These are phyloP conservation scores for Tringa solitaria DNA, from an alignment of 2,113 vertebrate genomes.

Conservation along the genomic window DNA sequence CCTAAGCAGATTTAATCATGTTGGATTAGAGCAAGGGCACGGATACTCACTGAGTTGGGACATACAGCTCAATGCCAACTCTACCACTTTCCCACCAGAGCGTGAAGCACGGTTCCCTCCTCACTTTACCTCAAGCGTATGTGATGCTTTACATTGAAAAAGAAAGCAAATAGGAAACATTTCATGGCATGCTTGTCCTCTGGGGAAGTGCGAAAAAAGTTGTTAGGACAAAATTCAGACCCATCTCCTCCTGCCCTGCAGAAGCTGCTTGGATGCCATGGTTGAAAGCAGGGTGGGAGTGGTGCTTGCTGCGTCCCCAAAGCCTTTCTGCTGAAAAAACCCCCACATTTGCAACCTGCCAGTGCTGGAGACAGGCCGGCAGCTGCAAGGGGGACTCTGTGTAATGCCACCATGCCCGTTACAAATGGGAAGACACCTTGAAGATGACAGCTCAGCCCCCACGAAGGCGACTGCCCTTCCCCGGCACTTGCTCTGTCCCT, in stretches of 20 bases:
- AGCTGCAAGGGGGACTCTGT: not conserved
- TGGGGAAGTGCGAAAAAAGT: not conserved
- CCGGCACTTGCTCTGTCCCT: not conserved
- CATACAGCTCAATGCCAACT: not conserved
- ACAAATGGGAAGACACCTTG: accelerated
- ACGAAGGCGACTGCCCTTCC: accelerated
- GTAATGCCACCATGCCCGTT: not conserved
- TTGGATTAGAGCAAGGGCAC: not conserved
- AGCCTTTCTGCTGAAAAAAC: not conserved
- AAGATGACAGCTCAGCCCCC: not conserved
- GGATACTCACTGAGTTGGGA: not conserved
- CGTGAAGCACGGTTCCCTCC: not conserved
- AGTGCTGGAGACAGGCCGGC: not conserved
- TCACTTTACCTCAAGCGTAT: not conserved
- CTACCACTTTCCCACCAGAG: not conserved
- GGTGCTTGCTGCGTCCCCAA: not conserved
- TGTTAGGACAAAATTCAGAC: not conserved
- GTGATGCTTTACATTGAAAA: not conserved
- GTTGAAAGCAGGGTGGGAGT: not conserved
- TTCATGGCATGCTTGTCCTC: not conserved
- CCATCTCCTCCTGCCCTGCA: not conserved
- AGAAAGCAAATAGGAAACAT: not conserved
- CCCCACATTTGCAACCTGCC: not conserved
- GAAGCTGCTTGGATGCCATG: not conserved
- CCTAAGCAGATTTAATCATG: not conserved